Evolutionary conservation across 2,113 vertebrate species (phyloP), one percentile per base, ranked within the genome.

Genomic region (Eurystomus gularis): DNA sequence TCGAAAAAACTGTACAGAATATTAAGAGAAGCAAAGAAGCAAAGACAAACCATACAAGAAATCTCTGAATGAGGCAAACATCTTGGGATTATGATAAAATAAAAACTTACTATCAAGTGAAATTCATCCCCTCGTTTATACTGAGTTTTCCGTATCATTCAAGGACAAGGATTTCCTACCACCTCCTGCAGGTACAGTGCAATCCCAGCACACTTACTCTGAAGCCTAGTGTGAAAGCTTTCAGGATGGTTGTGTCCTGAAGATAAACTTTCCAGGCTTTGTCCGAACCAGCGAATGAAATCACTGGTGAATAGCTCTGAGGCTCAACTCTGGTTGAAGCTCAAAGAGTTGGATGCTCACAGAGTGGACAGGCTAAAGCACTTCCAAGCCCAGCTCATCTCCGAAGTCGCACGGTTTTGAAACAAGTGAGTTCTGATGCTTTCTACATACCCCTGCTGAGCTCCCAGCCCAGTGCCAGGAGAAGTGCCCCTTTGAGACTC

Each of bases 21-120:
- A 48, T 33, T 35, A 84, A 71, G n/a, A 79, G 69, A 82, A 89
- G 84, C 29, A 83, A 82, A 79, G 69, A 82, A 89, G 84, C 29
- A 83, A 82, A 65, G 64, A 49, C 13, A 86, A 84, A 37, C 31
- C 24, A 18, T 3, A 60, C 0, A 6, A 69, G 51, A 81, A 91
- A 70, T 10, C 35, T 20, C 25, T 14, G 29, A 64, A n/a, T 39
- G 78, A 64, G 33, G 33, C 33, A 81, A 91, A 60, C 2, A 7
- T 37, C 60, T 51, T 46, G 51, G 12, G 13, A 7, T 81, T 83
- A 66, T 9, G n/a, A 46, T 15, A 62, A 86, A 70, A 49, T 13
- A 5, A 89, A 70, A 69, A 29, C 52, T 14, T 3, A 4, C 17
- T 60, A 19, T 29, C 11, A 26, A 48, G 31, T 57, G 52, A 55